phyloP scores from a whole-genome alignment of 2,888 invertebrate species.

The Antitype chi region DNA sequence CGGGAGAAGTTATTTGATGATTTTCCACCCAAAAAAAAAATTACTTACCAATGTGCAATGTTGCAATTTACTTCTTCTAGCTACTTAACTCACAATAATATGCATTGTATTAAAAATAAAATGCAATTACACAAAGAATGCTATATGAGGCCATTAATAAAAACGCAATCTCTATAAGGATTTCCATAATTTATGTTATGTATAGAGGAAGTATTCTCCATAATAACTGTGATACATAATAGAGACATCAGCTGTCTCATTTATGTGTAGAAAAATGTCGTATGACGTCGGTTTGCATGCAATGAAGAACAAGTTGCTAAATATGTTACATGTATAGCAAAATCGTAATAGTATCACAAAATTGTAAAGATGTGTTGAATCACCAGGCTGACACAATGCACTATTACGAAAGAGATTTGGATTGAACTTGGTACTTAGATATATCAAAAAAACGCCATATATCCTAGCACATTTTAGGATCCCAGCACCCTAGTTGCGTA shows the following conservation, averaged over 20 bases:
- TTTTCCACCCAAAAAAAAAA: too few species aligned
- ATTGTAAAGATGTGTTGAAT: background rate
- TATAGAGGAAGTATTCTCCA: conserved; percentile 42
- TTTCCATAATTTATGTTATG: conserved; percentile 29
- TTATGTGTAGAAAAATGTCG: conserved; percentile 3
- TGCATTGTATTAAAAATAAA: background rate
- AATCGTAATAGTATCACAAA: background rate
- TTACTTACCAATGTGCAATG: too few species aligned
- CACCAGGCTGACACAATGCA: background rate
- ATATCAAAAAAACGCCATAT: background rate
- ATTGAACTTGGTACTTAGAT: too few species aligned
- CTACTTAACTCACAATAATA: too few species aligned
- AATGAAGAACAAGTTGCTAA: background rate
- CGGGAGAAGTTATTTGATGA: too few species aligned
- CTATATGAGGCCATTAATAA: conserved; percentile 13
- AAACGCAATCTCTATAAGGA: conserved; percentile 35
- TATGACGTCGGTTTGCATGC: background rate
- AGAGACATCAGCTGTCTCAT: conserved; percentile 15
- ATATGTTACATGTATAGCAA: background rate
- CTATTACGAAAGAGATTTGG: background rate
- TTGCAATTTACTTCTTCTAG: background rate
- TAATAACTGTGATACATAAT: conserved; percentile 37
- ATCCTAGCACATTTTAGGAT: background rate
- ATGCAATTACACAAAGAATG: conserved; percentile 45
- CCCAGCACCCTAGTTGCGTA: too few species aligned